Evolutionary conservation across 1,140 invertebrate genomes (phyloP).

Genomic region (Helicoverpa zea): DNA sequence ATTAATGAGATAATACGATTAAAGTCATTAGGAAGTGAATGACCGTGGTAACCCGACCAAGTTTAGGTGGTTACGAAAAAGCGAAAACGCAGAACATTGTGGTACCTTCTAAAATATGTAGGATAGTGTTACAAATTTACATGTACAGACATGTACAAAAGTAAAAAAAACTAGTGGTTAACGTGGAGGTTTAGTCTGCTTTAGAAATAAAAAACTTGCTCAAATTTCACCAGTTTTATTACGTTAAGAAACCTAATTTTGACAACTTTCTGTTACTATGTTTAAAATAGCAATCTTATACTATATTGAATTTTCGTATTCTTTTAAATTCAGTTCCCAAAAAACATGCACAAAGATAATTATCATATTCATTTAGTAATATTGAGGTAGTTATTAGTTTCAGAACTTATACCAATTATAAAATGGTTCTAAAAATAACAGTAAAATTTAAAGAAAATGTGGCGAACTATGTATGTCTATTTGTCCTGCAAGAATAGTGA

Average conservation of each 20-base stretch:
- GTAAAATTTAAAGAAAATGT: conserved; percentile 76
- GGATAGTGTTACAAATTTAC: too few species aligned
- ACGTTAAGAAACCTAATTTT: conserved; percentile 85
- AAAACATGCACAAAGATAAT: conserved; percentile 85
- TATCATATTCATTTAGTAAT: conserved; percentile 86
- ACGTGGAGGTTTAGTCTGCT: not conserved
- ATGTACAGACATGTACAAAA: too few species aligned
- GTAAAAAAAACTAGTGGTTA: too few species aligned
- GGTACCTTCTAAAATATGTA: too few species aligned
- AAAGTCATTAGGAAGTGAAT: too few species aligned
- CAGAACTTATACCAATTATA: conserved; percentile 86
- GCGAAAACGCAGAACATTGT: too few species aligned
- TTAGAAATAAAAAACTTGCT: conserved; percentile 55
- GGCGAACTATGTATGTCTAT: conserved; percentile 65
- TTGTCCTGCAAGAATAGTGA: conserved; percentile 62
- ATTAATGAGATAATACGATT: too few species aligned
- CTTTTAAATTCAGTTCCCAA: conserved; percentile 82
- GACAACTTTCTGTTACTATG: conserved; percentile 82
- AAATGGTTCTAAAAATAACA: conserved; percentile 84
- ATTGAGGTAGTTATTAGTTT: conserved; percentile 87
- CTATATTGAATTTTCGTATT: conserved; percentile 78
- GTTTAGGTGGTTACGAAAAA: too few species aligned
- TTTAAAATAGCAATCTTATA: conserved; percentile 84
- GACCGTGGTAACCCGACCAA: too few species aligned
- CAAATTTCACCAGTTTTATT: conserved; percentile 80